Evolutionary conservation across 2,888 invertebrate genomes (phyloP).

Genomic region (Psococerastis gibbosa): DNA sequence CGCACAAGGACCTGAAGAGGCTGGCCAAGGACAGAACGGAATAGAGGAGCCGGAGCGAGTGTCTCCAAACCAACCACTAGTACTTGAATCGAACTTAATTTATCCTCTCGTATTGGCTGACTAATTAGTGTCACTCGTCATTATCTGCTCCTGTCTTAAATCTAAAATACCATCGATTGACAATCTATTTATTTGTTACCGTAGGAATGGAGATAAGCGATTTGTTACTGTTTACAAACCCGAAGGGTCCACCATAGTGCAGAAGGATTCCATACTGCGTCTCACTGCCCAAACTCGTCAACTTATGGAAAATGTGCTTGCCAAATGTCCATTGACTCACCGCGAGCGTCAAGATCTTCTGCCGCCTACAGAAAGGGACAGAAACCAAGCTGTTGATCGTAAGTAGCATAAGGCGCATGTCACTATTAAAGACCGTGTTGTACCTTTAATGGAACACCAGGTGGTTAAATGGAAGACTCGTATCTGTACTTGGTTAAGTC

Average conservation of each 20-base stretch:
- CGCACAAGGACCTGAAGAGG: no score
- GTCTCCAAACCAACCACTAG: no score
- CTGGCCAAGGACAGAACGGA: no score
- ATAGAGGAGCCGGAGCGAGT: no score
- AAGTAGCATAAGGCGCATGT: slow-evolving; percentile 12
- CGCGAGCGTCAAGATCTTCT: slow-evolving; percentile 50
- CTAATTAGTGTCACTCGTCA: slow-evolving; percentile 14
- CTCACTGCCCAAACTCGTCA: slow-evolving; percentile 42
- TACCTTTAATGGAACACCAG: no score
- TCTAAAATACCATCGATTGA: neutral
- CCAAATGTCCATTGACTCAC: slow-evolving; percentile 45
- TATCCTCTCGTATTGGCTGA: no score
- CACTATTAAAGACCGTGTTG: no score
- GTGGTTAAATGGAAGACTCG: no score
- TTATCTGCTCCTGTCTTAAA: slow-evolving; percentile 5
- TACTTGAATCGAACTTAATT: no score
- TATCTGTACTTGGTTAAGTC: no score
- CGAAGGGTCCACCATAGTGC: slow-evolving; percentile 43
- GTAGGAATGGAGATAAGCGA: slow-evolving; percentile 42
- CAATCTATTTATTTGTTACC: slow-evolving; percentile 12
- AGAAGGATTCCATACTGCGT: slow-evolving; percentile 42
- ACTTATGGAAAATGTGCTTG: slow-evolving; percentile 39
- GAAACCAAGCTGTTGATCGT: slow-evolving; percentile 29
- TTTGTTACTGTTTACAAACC: slow-evolving; percentile 51
- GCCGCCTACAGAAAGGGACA: slow-evolving; percentile 44